These are phyloP conservation scores for Arrhopalites spinosus DNA, from an alignment of 2,888 invertebrate genomes.

Conservation along the genomic window DNA sequence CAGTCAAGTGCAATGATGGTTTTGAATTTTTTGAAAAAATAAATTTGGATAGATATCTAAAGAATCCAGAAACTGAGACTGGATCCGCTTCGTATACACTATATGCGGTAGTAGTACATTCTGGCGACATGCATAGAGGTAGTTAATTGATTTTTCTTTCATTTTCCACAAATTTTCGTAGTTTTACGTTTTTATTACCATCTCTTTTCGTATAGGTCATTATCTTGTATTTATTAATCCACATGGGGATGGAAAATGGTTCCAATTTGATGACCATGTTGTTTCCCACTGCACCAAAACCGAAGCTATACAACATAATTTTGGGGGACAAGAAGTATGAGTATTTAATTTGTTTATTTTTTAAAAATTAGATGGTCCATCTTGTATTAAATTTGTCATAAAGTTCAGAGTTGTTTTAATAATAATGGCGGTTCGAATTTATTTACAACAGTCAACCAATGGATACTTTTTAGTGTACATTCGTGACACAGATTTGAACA, in stretches of 20 bases:
- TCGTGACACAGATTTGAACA: conserved; percentile 81
- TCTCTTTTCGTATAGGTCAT: no score
- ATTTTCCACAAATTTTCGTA: background rate
- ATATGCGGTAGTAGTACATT: conserved; percentile 95
- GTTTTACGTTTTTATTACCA: no score
- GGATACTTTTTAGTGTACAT: conserved; percentile 99
- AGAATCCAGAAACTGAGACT: conserved; percentile 75
- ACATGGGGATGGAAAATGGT: conserved; percentile 93
- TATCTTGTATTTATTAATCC: conserved; percentile 96
- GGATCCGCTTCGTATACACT: conserved; percentile 71
- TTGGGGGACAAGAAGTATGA: conserved; percentile 86
- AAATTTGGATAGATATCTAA: conserved; percentile 83
- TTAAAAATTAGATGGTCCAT: conserved; percentile 51
- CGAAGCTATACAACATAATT: conserved; percentile 97
- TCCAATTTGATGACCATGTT: conserved; percentile 99
- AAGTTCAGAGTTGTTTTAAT: no score
- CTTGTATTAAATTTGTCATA: no score
- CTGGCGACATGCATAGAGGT: conserved; percentile 98
- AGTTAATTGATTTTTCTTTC: conserved; percentile 95
- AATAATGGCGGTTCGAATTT: no score
- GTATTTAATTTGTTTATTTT: no score
- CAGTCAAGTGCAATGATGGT: conserved; percentile 87
- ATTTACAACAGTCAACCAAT: conserved; percentile 66
- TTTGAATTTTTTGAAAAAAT: conserved; percentile 97
- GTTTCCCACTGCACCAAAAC: conserved; percentile 93